These are phyloP conservation scores for Phenganax marumi DNA, from an alignment of 92 coral and sea anemone species.

Conservation along the genomic window DNA sequence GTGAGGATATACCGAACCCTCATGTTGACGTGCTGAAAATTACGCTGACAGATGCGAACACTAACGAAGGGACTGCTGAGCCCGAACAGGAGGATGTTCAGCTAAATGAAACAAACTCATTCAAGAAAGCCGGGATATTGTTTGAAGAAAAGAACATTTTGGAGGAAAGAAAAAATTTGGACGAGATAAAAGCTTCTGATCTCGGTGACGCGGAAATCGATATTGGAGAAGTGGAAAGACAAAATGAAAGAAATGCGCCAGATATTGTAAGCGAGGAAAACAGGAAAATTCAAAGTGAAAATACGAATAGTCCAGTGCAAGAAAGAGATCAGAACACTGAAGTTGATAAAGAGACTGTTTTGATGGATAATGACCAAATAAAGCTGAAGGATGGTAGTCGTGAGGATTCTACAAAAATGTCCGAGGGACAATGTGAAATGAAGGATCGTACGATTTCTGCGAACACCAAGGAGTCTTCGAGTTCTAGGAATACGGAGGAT, in stretches of 20 bases:
- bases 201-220: conserved; percentile 3
- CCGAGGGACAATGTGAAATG: conserved; percentile 21
- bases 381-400: background rate
- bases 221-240: conserved; percentile 34
- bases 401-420: background rate
- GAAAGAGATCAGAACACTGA: background rate
- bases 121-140: no score
- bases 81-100: conserved; percentile 56
- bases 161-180: background rate
- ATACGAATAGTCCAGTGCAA: background rate
- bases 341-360: background rate
- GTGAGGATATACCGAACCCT: conserved; percentile 35
- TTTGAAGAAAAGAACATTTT: background rate
- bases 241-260: background rate
- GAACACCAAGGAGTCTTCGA: conserved; percentile 53
- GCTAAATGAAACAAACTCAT: background rate
- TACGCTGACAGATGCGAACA: conserved; percentile 73
- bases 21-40: conserved; percentile 88
- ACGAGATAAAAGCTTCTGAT: background rate
- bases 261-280: background rate
- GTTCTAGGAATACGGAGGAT: conserved; percentile 47
- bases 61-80: conserved; percentile 88
- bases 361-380: background rate
- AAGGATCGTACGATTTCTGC: background rate
- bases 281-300: background rate